Evolutionary conservation across 2,113 vertebrate species (phyloP), one percentile per base, ranked within the genome.

Genomic region (Albula goreensis): DNA sequence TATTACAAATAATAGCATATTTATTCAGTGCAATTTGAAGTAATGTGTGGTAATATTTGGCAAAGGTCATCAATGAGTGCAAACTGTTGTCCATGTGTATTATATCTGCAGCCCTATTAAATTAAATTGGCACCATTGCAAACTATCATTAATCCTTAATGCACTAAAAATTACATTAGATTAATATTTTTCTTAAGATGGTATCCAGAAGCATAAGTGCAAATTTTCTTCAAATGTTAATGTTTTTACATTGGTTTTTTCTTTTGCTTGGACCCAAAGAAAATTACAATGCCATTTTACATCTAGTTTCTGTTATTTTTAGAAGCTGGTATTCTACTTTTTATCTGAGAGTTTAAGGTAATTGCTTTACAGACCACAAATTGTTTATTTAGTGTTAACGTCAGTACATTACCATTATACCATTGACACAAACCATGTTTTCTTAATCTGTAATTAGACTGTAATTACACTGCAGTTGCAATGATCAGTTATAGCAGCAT

Each of bases 391-490:
- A 90, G 89, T 89, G 91, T 82, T 89, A 84, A 80, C 83, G 74
- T 77, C 60, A 74, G 80, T 77, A 49, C 41, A 56, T 87, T 88
- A 91, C 89, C 83, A 89, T 92, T 92, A 91, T 93, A 91, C 90
- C 86, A 92, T 91, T 91, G 89, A 93, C 89, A 93, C 88, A 88
- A 91, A 83, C 90, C 66, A 19, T 91, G 90, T 93, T 93, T 90
- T 91, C 86, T 90, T 91, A 91, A 93, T 92, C 89, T 90, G 56
- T 91, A 93, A 94, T 93, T 92, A 90, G 66, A 80, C 85, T 88
- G 87, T 85, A 92, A 92, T 93, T 93, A 85, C 90, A 91, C 88
- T 83, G 84, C 92, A 93, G 88, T 92, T 92, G 91, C 89, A 89
- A 89, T 91, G 93, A 92, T 93, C 90, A 89, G 92, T 91, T 86